Base-by-base conservation (phyloP, 2,113 vertebrate genomes). In the Prionailurus viverrinus region DNA sequence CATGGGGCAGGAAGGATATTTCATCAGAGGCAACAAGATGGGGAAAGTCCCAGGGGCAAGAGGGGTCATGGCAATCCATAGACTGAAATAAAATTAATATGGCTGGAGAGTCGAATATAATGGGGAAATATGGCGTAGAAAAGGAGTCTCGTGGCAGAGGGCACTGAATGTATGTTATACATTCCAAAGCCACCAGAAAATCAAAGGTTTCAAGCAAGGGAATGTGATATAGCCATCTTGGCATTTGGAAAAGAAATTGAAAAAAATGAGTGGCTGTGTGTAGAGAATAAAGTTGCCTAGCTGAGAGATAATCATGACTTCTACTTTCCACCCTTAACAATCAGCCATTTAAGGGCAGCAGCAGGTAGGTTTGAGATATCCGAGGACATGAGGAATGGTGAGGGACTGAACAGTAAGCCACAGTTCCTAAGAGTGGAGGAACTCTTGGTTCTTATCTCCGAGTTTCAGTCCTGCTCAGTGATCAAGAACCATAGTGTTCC, bases 161-260 rank as follows among this genome's bases (percentile, higher is more conserved):
- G 0, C 3, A 4, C 23, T 36, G 19, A 81, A n/a, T 11, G n/a
- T 4, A 33, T 6, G 21, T 4, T 29, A 27, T 4, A 0, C 19
- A 29, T 73, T 51, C 29, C 2, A 1, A 80, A 89, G 79, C 36
- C 27, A 65, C 45, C 16, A 41, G 25, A 33, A 80, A 66, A 79
- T 14, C 23, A 73, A 81, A 31, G 8, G 13, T 76, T 87, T 89
- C 51, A n/a, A 91, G 27, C 58, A 65, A 69, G 2, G 16, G 39
- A 63, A 1, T 21, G 11, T 5, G 25, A 71, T 31, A n/a, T 6
- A 36, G 53, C 91, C n/a, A 66, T 14, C 39, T 85, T 85, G 58
- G 18, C 58, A 61, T 78, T 39, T 90, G 45, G 89, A 61, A n/a
- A 76, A 91, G 10, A 48, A 68, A 91, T 4, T 18, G 19, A 88